Evolutionary conservation across 2,888 invertebrate species (phyloP).

Genomic region (Spialia ferax): DNA sequence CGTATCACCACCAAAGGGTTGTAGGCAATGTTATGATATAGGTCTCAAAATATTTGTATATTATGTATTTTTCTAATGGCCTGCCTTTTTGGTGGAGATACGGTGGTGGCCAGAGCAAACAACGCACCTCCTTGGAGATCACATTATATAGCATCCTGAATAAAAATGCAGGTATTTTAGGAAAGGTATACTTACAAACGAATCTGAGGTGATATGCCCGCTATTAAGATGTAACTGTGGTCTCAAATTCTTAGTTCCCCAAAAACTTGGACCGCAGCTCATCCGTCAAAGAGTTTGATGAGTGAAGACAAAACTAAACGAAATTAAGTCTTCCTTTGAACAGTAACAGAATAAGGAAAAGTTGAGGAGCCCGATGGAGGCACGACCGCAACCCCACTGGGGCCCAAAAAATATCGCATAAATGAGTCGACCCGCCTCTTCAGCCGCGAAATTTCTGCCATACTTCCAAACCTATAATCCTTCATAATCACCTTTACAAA

Average conservation of each 20-base stretch:
- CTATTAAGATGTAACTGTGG: not conserved
- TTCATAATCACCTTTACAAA: slow-evolving; percentile 88
- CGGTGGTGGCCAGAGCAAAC: no score
- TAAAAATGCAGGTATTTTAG: no score
- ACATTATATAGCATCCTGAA: no score
- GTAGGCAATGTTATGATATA: no score
- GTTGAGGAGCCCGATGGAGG: slow-evolving; percentile 73
- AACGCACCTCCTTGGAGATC: no score
- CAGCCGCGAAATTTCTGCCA: slow-evolving; percentile 84
- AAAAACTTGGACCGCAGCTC: slow-evolving; percentile 58
- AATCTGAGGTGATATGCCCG: no score
- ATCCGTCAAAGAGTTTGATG: slow-evolving; percentile 52
- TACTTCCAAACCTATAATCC: slow-evolving; percentile 87
- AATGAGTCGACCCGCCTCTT: slow-evolving; percentile 75
- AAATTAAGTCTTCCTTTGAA: slow-evolving; percentile 81
- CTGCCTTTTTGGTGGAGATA: no score
- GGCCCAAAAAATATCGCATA: slow-evolving; percentile 81
- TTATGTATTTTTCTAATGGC: no score
- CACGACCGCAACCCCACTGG: slow-evolving; percentile 78
- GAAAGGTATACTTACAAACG: no score
- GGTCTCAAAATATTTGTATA: no score
- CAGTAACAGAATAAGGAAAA: slow-evolving; percentile 78
- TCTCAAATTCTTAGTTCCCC: not conserved
- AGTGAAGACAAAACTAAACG: slow-evolving; percentile 71
- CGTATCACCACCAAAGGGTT: no score